Percentiles rank a stretch among this genome's conserved stretches.
These are phyloP conservation scores for Ictinia mississippiensis DNA, from an alignment of 2,797 vertebrate species.

Conservation along the genomic window DNA sequence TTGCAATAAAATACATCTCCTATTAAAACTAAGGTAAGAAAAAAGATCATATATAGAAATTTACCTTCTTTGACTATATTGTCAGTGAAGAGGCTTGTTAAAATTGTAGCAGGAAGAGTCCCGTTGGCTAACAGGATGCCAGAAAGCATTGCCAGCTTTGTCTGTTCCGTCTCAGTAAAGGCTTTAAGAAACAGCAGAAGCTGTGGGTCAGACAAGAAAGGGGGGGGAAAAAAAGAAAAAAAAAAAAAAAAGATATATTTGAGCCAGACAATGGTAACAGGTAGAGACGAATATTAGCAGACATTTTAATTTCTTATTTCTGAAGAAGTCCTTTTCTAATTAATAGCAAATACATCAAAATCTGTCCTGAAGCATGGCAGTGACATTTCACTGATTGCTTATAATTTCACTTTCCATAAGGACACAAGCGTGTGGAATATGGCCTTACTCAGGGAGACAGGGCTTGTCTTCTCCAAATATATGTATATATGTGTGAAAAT, in stretches of 20 bases:
- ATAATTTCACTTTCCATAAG: neutral
- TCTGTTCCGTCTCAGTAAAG: conserved; percentile 89
- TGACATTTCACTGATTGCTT: neutral
- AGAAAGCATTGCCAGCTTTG: conserved; percentile 88
- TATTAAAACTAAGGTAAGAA: neutral
- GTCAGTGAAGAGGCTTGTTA: conserved; percentile 91
- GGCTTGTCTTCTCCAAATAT: neutral
- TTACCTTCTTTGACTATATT: conserved; percentile 92
- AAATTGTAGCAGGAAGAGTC: conserved; percentile 84
- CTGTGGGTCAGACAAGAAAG: conserved; percentile 67
- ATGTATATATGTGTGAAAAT: fast-evolving
- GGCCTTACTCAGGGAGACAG: neutral
- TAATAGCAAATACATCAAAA: neutral
- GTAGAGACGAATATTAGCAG: neutral
- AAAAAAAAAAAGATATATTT: neutral
- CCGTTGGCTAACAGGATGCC: conserved; percentile 87
- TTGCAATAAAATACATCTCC: neutral
- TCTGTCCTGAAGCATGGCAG: neutral
- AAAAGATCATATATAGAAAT: neutral
- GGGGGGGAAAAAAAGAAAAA: neutral
- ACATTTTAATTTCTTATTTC: neutral
- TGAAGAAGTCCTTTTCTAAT: neutral
- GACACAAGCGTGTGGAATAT: neutral
- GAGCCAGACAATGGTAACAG: neutral
- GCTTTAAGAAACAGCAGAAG: conserved; percentile 93